Evolutionary conservation across 2,113 vertebrate genomes (phyloP).

Genomic region (Numida meleagris): DNA sequence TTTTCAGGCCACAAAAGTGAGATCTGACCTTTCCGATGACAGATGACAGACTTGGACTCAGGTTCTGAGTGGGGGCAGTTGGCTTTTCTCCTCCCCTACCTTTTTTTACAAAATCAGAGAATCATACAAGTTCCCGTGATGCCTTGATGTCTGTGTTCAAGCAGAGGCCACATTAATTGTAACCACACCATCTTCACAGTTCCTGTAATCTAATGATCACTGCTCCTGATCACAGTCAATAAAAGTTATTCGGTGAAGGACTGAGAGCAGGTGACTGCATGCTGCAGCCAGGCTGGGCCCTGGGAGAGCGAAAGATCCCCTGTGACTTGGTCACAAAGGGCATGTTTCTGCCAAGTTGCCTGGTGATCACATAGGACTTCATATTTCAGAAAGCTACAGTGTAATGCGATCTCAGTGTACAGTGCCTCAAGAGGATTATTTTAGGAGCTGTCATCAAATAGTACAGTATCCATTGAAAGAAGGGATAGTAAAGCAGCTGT

Average conservation of each 20-base stretch:
- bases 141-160: not conserved
- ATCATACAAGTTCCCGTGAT: not conserved
- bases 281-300: not conserved
- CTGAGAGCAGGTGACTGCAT: not conserved
- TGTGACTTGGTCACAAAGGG: not conserved
- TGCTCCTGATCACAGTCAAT: not conserved
- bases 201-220: not conserved
- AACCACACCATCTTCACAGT: not conserved
- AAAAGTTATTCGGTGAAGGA: not conserved
- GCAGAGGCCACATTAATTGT: not conserved
- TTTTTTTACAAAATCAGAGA: not conserved
- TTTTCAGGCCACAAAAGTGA: not conserved
- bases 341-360: slow-evolving; percentile 37
- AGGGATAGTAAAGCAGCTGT: slow-evolving; percentile 20
- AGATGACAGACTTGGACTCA: not conserved
- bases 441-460: slow-evolving; percentile 21
- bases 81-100: not conserved
- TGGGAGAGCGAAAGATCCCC: not conserved
- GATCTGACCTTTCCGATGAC: not conserved
- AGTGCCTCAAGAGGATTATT: not conserved
- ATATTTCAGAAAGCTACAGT: not conserved
- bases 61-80: not conserved
- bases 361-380: slow-evolving; percentile 11
- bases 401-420: not conserved
- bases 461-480: not conserved